Conservation (phyloP, 2,888 invertebrate genomes). For the Trileptium ribeirensis region DNA sequence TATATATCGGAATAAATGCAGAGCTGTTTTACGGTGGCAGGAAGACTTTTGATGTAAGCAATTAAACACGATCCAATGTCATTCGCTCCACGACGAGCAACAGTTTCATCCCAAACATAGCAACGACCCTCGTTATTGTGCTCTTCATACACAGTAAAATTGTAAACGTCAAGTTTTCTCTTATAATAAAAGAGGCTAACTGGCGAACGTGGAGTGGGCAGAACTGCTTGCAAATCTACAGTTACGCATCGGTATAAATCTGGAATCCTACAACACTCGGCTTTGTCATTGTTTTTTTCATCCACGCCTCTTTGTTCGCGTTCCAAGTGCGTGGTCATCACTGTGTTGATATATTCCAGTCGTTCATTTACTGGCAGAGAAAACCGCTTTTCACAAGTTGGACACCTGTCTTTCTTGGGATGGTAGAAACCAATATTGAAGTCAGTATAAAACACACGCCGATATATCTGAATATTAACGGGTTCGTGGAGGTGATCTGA, state of each 20-base stretch:
- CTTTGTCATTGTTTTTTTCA: too few species aligned
- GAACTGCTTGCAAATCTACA: constrained; percentile 16
- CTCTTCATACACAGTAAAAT: constrained; percentile 13
- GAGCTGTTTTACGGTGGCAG: neutral
- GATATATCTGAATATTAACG: neutral
- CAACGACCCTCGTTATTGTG: neutral
- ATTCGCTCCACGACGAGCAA: neutral
- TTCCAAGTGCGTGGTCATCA: too few species aligned
- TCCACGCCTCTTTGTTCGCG: too few species aligned
- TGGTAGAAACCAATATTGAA: constrained; percentile 13
- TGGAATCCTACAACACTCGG: too few species aligned
- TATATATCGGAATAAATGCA: neutral
- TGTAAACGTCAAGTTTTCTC: constrained; percentile 19
- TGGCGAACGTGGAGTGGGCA: neutral
- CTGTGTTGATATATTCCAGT: too few species aligned
- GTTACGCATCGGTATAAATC: neutral
- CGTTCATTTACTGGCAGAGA: too few species aligned
- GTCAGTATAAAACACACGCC: neutral
- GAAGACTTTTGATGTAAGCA: neutral
- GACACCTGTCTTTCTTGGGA: constrained; percentile 19
- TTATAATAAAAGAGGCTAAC: constrained; percentile 18
- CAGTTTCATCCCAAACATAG: constrained; percentile 4
- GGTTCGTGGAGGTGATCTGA: neutral
- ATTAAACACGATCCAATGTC: neutral
- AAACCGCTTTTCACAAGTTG: too few species aligned